Evolutionary conservation across 2,113 vertebrate species (phyloP).

Genomic region (Psilopogon haemacephalus): DNA sequence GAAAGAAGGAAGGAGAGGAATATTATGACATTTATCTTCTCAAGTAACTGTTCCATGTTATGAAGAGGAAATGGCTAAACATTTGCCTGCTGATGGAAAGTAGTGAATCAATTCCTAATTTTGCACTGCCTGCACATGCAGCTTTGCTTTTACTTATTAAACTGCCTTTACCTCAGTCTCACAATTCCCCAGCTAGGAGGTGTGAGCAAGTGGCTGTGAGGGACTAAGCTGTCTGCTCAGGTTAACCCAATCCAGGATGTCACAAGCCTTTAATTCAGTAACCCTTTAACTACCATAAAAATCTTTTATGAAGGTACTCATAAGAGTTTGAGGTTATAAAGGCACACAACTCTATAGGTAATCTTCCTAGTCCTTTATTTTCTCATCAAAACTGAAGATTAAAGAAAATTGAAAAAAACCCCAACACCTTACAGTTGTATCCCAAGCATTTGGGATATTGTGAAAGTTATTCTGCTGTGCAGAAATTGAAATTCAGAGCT

Average conservation of each 20-base stretch:
- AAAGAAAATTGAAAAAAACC: not conserved
- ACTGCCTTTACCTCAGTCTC: not conserved
- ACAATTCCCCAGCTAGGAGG: not conserved
- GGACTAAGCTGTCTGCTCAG: not conserved
- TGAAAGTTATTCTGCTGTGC: not conserved
- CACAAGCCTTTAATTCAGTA: not conserved
- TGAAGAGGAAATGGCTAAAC: not conserved
- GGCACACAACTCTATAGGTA: not conserved
- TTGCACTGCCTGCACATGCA: not conserved
- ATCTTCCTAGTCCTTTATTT: not conserved
- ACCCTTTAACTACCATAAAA: not conserved
- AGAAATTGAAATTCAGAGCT: not conserved
- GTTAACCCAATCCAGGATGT: not conserved
- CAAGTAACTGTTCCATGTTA: rapidly evolving
- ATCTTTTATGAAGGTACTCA: not conserved
- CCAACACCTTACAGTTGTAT: not conserved
- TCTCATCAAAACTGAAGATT: not conserved
- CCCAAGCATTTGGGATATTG: not conserved
- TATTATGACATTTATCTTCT: not conserved
- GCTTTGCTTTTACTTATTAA: not conserved
- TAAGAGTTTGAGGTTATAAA: too few relatives aligned
- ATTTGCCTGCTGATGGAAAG: not conserved
- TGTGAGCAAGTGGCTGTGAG: not conserved
- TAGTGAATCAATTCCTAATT: not conserved
- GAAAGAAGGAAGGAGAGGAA: not conserved